Evolutionary conservation across 2,113 vertebrate species (phyloP).

Genomic region (Cromileptes altivelis): DNA sequence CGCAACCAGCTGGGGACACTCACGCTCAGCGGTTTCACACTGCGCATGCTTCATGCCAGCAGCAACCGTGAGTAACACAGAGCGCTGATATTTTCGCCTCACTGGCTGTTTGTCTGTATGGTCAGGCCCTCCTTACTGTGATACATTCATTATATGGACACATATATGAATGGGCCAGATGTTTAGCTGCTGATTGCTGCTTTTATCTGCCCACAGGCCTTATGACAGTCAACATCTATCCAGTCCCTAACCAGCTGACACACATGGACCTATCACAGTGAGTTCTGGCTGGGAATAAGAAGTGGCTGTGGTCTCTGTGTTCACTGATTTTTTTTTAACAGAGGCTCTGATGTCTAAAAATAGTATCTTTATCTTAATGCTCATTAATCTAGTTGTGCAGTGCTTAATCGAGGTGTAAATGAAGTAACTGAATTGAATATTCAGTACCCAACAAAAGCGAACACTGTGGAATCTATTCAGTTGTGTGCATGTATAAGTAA

Average conservation of each 20-base stretch:
- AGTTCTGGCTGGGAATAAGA: conserved; percentile 76
- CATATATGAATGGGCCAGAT: conserved; percentile 25
- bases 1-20: conserved; percentile 91
- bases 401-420: background rate
- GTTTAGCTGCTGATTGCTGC: conserved; percentile 41
- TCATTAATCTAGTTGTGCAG: background rate
- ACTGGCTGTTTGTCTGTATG: conserved; percentile 27
- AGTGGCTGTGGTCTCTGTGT: background rate
- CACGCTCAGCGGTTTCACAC: conserved; percentile 90
- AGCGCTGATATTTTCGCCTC: conserved; percentile 35
- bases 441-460: conserved; percentile 6
- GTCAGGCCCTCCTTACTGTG: conserved; percentile 1
- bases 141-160: conserved; percentile 30
- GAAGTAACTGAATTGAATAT: background rate
- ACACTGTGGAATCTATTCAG: background rate
- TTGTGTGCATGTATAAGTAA: background rate
- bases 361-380: conserved; percentile 16
- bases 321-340: conserved; percentile 28
- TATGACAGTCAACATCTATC: conserved; percentile 90
- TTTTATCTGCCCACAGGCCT: conserved; percentile 86
- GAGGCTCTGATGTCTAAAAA: conserved; percentile 28
- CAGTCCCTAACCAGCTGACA: conserved; percentile 90
- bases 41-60: conserved; percentile 89
- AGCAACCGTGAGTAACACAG: conserved; percentile 89
- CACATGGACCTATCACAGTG: conserved; percentile 94